These are phyloP conservation scores for Xyrauchen texanus DNA, from an alignment of 2,113 vertebrate genomes.

Conservation along the genomic window DNA sequence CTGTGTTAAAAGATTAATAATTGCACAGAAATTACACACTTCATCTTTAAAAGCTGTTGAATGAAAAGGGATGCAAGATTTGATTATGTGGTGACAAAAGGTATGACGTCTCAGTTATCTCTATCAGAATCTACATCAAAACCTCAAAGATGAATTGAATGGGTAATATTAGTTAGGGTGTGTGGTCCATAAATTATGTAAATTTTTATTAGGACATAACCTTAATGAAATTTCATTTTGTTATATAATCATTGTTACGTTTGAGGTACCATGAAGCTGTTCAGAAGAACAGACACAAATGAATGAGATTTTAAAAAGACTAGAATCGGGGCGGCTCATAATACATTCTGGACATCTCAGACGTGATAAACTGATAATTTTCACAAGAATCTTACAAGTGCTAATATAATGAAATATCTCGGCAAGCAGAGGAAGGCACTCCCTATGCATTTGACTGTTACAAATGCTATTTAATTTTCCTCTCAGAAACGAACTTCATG, in stretches of 20 bases:
- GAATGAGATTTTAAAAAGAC: neutral
- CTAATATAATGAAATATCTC: conserved; percentile 16
- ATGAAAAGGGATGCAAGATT: no score
- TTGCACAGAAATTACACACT: no score
- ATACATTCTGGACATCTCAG: conserved; percentile 15
- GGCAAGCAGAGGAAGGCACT: conserved; percentile 10
- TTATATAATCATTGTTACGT: conserved; percentile 20
- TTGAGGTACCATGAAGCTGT: conserved; percentile 27
- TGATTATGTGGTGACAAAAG: no score
- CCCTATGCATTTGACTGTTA: conserved; percentile 10
- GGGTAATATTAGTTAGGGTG: neutral
- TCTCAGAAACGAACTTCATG: neutral
- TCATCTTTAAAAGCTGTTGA: no score
- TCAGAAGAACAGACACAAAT: neutral
- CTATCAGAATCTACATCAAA: no score
- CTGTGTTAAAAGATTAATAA: no score
- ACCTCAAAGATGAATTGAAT: no score
- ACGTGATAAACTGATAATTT: conserved; percentile 32
- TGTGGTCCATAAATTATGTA: neutral
- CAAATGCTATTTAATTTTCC: no score
- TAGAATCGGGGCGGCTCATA: neutral
- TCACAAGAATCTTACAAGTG: conserved; percentile 36
- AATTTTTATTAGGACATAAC: conserved; percentile 10
- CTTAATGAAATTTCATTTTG: conserved; percentile 23
- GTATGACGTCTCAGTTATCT: no score